Evolutionary conservation across 2,797 vertebrate species (phyloP).

Genomic region (Brotula barbata): DNA sequence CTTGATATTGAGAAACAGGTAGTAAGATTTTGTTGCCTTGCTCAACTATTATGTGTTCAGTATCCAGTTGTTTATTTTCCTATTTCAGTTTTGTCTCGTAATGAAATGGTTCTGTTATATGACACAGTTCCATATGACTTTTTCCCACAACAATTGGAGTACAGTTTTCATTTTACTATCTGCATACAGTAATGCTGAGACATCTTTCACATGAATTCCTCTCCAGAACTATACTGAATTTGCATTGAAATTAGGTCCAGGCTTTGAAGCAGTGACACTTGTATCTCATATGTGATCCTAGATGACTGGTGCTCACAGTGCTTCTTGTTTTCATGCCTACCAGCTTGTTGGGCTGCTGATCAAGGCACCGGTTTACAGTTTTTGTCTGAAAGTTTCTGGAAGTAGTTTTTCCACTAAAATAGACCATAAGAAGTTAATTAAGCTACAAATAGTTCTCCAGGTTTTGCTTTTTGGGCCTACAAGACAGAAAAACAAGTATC

Average conservation of each 20-base stretch:
- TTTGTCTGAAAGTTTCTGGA: background rate
- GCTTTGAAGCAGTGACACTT: no score
- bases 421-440: background rate
- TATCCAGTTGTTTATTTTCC: slow-evolving; percentile 1
- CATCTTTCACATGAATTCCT: background rate
- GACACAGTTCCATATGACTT: background rate
- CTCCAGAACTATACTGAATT: background rate
- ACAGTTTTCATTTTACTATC: background rate
- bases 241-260: no score
- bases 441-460: background rate
- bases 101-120: background rate
- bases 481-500: no score
- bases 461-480: slow-evolving; percentile 4
- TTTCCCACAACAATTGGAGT: no score
- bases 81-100: background rate
- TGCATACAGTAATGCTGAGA: background rate
- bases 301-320: background rate
- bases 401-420: slow-evolving; percentile 11
- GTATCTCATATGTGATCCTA: no score
- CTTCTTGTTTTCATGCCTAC: slow-evolving; percentile 7
- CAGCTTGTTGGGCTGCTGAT: background rate
- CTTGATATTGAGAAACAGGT: no score
- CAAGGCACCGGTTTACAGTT: background rate
- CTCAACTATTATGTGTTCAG: background rate
- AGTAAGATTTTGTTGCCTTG: background rate